These are phyloP conservation scores for Lepidurus arcticus DNA, from an alignment of 1,140 invertebrate species.

Conservation along the genomic window DNA sequence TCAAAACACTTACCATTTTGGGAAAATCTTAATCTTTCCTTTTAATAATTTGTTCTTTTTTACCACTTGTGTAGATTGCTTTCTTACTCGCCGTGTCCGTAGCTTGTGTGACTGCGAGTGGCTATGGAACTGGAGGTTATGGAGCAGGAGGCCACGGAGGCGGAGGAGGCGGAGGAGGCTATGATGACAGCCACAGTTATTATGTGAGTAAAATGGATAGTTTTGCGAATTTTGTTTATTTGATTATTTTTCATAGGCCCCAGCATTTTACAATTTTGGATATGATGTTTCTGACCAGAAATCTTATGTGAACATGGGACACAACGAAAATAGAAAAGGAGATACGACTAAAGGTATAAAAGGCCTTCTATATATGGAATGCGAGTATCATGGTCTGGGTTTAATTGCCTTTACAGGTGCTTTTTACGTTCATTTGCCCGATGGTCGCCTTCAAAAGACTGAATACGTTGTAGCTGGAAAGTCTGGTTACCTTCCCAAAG, in stretches of 20 bases:
- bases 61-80: neutral
- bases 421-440: conserved; percentile 38
- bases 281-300: conserved; percentile 39
- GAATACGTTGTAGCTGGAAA: conserved; percentile 37
- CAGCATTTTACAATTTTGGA: conserved; percentile 36
- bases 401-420: neutral
- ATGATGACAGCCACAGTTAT: neutral
- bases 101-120: neutral
- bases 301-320: conserved; percentile 36
- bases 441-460: conserved; percentile 38
- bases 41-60: neutral
- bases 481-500: conserved; percentile 37
- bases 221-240: neutral
- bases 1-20: neutral
- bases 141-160: too few species aligned
- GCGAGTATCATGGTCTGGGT: neutral
- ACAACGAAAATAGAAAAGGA: conserved; percentile 39
- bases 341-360: conserved; percentile 36
- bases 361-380: neutral
- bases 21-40: neutral
- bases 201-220: neutral
- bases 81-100: neutral
- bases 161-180: neutral
- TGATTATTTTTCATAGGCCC: conserved; percentile 24
- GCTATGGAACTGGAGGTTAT: neutral